These are phyloP conservation scores for Lontra canadensis DNA, from an alignment of 2,113 vertebrate species.

Conservation along the genomic window DNA sequence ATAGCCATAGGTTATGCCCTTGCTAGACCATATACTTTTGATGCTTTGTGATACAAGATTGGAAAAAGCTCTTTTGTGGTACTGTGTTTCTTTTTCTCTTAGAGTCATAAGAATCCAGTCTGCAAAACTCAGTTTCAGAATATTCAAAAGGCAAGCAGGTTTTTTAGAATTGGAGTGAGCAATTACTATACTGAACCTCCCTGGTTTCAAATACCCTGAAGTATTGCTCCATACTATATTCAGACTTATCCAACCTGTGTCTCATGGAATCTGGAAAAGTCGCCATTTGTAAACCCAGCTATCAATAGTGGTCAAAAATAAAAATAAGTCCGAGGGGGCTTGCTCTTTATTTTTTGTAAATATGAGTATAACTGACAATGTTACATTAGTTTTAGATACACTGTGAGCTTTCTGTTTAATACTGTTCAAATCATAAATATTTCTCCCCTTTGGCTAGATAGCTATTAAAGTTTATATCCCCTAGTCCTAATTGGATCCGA, in stretches of 20 bases:
- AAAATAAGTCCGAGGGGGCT: not conserved
- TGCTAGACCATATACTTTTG: not conserved
- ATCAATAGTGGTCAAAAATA: not conserved
- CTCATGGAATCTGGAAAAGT: not conserved
- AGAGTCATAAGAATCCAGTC: not conserved
- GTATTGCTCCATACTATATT: not conserved
- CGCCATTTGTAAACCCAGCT: not conserved
- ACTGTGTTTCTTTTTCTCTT: not conserved
- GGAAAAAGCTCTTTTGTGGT: not conserved
- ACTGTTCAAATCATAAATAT: conserved; percentile 29
- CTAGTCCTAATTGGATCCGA: not conserved
- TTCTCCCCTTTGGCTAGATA: not conserved
- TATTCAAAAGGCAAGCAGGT: not conserved
- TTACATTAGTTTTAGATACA: not conserved
- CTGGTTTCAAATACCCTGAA: conserved; percentile 10
- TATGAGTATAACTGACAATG: not conserved
- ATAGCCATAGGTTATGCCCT: not conserved
- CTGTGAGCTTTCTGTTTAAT: not conserved
- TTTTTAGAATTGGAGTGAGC: not conserved
- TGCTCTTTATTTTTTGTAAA: not conserved
- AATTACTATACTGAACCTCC: not conserved
- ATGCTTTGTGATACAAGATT: not conserved
- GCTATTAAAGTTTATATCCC: not conserved
- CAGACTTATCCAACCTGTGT: not conserved
- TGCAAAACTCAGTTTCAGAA: conserved; percentile 11